Evolutionary conservation across 2,888 invertebrate genomes (phyloP).

Genomic region (Aelia acuminata): DNA sequence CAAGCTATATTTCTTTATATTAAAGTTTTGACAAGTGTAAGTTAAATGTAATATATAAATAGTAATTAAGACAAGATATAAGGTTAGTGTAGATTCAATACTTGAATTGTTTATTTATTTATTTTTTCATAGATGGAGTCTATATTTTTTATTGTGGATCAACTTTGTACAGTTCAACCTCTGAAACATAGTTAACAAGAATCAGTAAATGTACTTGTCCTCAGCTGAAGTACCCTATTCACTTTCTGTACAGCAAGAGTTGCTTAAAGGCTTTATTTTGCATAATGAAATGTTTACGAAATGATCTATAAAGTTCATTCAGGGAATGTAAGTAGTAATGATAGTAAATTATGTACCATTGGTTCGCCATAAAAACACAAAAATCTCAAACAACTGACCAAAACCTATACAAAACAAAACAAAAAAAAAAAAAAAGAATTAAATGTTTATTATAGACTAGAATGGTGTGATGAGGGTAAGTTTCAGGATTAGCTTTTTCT

Average conservation of each 20-base stretch:
- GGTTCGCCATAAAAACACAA: not conserved
- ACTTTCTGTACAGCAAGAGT: not conserved
- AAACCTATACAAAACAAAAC: not conserved
- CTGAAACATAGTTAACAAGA: not conserved
- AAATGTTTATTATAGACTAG: slow-evolving; percentile 49
- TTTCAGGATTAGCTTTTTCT: slow-evolving; percentile 52
- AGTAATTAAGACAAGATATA: slow-evolving; percentile 40
- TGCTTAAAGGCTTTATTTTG: not conserved
- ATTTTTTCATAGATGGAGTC: slow-evolving; percentile 15
- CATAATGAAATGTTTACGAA: not conserved
- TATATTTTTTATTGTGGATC: slow-evolving; percentile 30
- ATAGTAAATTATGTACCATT: not conserved
- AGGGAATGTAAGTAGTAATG: slow-evolving; percentile 34
- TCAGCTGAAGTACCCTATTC: slow-evolving; percentile 37
- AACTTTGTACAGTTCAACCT: slow-evolving; percentile 50
- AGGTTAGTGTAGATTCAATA: not conserved
- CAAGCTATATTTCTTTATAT: slow-evolving; percentile 35
- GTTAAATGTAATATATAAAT: slow-evolving; percentile 22
- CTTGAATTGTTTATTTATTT: not conserved
- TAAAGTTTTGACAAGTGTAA: slow-evolving; percentile 18
- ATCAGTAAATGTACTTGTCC: not conserved
- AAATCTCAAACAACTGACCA: slow-evolving; percentile 30
- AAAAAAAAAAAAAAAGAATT: slow-evolving; percentile 13
- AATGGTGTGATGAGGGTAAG: slow-evolving; percentile 54
- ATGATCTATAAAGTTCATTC: slow-evolving; percentile 22